phyloP scores from a whole-genome alignment of 1,140 invertebrate genomes.

The Zophobas atratus region DNA sequence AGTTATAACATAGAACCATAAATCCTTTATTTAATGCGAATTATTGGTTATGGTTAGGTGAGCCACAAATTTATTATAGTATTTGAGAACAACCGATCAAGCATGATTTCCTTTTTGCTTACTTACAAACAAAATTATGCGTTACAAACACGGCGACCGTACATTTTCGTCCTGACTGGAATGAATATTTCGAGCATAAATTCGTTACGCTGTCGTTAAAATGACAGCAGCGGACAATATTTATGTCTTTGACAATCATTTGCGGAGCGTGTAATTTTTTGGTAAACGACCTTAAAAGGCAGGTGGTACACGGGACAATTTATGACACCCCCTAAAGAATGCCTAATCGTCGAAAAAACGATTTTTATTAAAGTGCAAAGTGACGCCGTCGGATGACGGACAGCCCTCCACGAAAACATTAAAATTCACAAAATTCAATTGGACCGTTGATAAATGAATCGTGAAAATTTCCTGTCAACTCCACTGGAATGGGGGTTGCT shows the following conservation, averaged over 20 bases:
- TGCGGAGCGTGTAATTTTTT: conserved; percentile 48
- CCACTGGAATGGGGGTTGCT: conserved; percentile 44
- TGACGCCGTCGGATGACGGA: conserved; percentile 32
- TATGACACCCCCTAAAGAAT: conserved; percentile 17
- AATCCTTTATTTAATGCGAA: conserved; percentile 48
- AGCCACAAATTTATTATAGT: conserved; percentile 41
- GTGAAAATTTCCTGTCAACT: conserved; percentile 48
- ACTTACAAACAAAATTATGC: conserved; percentile 21
- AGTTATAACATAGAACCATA: conserved; percentile 48
- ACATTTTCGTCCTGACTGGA: conserved; percentile 17
- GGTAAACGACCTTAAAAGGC: conserved; percentile 47
- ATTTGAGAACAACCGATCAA: conserved; percentile 40
- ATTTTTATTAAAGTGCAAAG: conserved; percentile 44
- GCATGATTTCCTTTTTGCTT: conserved; percentile 40
- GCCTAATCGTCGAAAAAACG: conserved; percentile 25
- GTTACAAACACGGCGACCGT: conserved; percentile 12
- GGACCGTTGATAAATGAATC: conserved; percentile 54
- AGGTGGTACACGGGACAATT: conserved; percentile 37
- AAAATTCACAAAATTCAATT: conserved; percentile 58
- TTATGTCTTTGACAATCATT: conserved; percentile 44
- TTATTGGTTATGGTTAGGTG: conserved; percentile 46
- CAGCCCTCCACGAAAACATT: conserved; percentile 44
- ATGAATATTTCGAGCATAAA: conserved; percentile 42
- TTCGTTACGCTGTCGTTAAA: conserved; percentile 44
- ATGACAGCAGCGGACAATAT: conserved; percentile 39